These are phyloP conservation scores for Lamprologus callipterus DNA, from an alignment of 2,113 vertebrate species.

Conservation along the genomic window DNA sequence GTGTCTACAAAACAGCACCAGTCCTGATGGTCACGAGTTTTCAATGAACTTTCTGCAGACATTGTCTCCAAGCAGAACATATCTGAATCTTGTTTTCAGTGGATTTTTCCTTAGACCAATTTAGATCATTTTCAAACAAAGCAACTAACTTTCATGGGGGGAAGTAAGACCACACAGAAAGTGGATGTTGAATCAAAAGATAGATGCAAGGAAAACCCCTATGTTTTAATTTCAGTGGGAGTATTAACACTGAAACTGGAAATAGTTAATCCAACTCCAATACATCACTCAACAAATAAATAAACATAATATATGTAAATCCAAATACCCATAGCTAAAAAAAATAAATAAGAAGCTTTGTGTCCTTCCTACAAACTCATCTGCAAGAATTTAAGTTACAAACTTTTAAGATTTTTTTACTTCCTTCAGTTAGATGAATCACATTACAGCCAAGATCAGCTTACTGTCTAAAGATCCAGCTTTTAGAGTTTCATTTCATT, in stretches of 20 bases:
- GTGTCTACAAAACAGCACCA: background rate
- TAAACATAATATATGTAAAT: background rate
- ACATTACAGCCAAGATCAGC: background rate
- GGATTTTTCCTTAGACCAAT: background rate
- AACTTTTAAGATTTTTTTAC: background rate
- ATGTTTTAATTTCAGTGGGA: background rate
- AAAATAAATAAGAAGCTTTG: fast-evolving
- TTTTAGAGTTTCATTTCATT: background rate
- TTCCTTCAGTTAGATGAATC: background rate
- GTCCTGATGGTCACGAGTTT: background rate
- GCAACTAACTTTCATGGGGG: background rate
- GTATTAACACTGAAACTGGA: background rate
- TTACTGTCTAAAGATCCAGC: background rate
- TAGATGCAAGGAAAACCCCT: background rate
- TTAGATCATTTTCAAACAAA: background rate
- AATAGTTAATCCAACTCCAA: background rate
- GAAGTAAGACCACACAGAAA: background rate
- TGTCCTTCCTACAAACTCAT: background rate
- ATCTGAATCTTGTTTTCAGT: background rate
- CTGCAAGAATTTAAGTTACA: background rate
- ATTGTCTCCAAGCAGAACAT: background rate
- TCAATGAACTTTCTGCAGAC: background rate
- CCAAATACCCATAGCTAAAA: background rate
- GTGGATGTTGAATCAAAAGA: background rate
- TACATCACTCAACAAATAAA: background rate